A percentile compares a stretch with the other conserved stretches of the same genome.
These are phyloP conservation scores for Dynastes maya DNA, from an alignment of 2,888 invertebrate genomes.

Conservation along the genomic window DNA sequence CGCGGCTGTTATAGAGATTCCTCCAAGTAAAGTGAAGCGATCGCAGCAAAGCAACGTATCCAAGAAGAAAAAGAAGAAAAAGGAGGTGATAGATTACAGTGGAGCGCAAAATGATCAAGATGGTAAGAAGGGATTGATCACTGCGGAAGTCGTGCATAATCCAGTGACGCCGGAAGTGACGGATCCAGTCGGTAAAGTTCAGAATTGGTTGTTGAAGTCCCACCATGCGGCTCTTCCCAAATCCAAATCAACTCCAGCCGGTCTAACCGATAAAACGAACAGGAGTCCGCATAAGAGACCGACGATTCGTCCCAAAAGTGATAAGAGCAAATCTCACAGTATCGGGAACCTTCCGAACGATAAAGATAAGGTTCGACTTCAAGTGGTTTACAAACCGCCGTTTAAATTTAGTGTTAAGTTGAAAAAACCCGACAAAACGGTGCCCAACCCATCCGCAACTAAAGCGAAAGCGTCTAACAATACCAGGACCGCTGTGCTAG, in stretches of 20 bases:
- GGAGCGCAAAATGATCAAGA: conserved; percentile 77
- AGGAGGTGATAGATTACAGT: conserved; percentile 87
- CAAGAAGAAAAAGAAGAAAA: conserved; percentile 75
- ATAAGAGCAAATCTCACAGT: conserved; percentile 77
- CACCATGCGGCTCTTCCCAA: conserved; percentile 81
- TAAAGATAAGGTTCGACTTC: conserved; percentile 81
- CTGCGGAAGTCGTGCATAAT: conserved; percentile 70
- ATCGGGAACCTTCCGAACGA: conserved; percentile 79
- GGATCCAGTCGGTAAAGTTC: conserved; percentile 84
- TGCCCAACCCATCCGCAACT: conserved; percentile 60
- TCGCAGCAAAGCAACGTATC: conserved; percentile 65
- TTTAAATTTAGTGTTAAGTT: conserved; percentile 89
- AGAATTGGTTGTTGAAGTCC: conserved; percentile 87
- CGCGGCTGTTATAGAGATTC: conserved; percentile 66
- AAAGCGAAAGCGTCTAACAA: conserved; percentile 57
- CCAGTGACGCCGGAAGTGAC: conserved; percentile 68
- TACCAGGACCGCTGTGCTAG: conserved; percentile 71
- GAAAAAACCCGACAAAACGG: conserved; percentile 78
- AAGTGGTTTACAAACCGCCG: conserved; percentile 90
- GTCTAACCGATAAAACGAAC: conserved; percentile 75
- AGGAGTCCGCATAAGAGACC: conserved; percentile 73
- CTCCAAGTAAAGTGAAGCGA: conserved; percentile 69
- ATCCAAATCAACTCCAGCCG: conserved; percentile 88
- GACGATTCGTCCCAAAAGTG: conserved; percentile 70
- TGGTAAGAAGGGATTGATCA: conserved; percentile 71